Evolutionary conservation across 2,113 vertebrate genomes (phyloP).

Genomic region (Xyrauchen texanus): DNA sequence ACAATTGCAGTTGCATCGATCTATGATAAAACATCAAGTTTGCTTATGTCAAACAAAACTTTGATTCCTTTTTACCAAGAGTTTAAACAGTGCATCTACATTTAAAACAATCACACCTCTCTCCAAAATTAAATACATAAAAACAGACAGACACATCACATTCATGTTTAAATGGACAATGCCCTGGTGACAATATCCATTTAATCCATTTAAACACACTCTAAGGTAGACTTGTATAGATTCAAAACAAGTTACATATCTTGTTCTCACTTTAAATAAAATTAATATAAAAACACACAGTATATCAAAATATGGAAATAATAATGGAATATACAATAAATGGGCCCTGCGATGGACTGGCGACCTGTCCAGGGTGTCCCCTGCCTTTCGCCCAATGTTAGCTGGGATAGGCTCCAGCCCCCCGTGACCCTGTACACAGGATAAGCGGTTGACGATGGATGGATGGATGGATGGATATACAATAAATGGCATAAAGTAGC

Average conservation of each 20-base stretch:
- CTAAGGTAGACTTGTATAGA: constrained; percentile 80
- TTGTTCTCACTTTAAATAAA: constrained; percentile 54
- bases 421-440: too few species aligned
- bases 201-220: constrained; percentile 55
- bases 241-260: constrained; percentile 62
- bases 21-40: not conserved
- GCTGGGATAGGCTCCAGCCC: too few species aligned
- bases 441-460: too few species aligned
- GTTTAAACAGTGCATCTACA: constrained; percentile 7
- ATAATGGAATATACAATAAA: constrained; percentile 44
- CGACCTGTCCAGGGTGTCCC: too few species aligned
- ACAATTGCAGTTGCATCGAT: not conserved
- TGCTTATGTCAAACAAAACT: not conserved
- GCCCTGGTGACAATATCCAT: constrained; percentile 16
- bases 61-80: not conserved
- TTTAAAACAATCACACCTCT: constrained; percentile 5
- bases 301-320: constrained; percentile 27
- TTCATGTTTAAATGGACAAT: constrained; percentile 48
- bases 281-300: constrained; percentile 38
- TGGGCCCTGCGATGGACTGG: too few species aligned
- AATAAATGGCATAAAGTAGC: not conserved
- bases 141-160: constrained; percentile 14
- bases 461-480: too few species aligned
- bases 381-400: too few species aligned
- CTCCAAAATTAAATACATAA: constrained; percentile 14